A percentile compares a stretch with the other conserved stretches of the same genome.
phyloP scores from a whole-genome alignment of 2,113 vertebrate species.

The Podarcis cretensis region DNA sequence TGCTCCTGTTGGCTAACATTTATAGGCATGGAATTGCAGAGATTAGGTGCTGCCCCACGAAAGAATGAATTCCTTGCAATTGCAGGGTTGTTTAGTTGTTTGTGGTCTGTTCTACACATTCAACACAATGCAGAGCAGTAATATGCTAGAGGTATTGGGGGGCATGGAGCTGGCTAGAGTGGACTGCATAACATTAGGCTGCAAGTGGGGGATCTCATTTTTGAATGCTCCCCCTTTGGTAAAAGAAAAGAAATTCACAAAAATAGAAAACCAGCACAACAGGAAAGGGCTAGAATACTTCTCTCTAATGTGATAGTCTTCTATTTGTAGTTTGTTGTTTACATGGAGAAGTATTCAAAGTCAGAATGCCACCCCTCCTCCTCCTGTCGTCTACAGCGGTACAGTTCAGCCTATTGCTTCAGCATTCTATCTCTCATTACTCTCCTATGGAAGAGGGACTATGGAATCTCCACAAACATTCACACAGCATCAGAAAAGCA shows the following conservation, averaged over 20 bases:
- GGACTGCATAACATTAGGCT: background rate
- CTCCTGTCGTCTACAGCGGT: background rate
- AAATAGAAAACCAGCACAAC: background rate
- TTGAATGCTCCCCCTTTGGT: background rate
- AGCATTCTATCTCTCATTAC: background rate
- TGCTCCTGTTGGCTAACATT: no score
- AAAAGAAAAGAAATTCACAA: background rate
- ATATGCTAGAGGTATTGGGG: background rate
- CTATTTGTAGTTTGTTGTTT: background rate
- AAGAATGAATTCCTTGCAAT: no score
- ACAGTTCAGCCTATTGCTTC: background rate
- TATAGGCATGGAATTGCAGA: no score
- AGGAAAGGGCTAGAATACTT: background rate
- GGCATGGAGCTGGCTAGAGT: background rate
- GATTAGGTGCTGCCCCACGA: no score
- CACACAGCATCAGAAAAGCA: background rate
- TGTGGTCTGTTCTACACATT: background rate
- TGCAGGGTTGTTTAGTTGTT: background rate
- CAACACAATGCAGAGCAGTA: background rate
- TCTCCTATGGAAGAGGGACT: background rate
- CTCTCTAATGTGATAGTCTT: background rate
- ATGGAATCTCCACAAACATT: background rate
- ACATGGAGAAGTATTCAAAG: background rate
- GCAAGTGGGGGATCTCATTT: background rate
- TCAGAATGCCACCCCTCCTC: background rate